phyloP scores from a whole-genome alignment of 2,888 invertebrate species.

The Volucella zonaria region DNA sequence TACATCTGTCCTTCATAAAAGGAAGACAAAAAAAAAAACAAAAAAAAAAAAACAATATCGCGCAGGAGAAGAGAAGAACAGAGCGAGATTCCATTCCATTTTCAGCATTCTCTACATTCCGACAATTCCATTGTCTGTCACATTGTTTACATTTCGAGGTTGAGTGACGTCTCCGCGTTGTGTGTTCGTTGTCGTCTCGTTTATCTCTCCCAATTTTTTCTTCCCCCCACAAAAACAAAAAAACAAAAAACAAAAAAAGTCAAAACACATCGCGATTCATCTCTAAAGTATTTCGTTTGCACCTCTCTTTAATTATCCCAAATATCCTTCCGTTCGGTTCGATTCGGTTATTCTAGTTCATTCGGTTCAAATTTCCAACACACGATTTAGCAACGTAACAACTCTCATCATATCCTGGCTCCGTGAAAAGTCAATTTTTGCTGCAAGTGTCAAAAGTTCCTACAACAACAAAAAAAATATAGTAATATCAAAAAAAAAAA shows the following conservation, averaged over 20 bases:
- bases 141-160: slow-evolving; percentile 74
- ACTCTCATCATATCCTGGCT: slow-evolving; percentile 36
- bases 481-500: slow-evolving; percentile 27
- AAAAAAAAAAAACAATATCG: too few species aligned
- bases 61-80: slow-evolving; percentile 38
- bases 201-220: slow-evolving; percentile 73
- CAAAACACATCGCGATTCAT: slow-evolving; percentile 6
- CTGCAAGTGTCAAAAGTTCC: slow-evolving; percentile 74
- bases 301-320: slow-evolving; percentile 61
- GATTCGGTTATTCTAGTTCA: slow-evolving; percentile 53
- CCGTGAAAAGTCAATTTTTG: slow-evolving; percentile 73
- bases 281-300: slow-evolving; percentile 12
- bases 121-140: slow-evolving; percentile 74
- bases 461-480: slow-evolving; percentile 7
- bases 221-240: slow-evolving; percentile 66
- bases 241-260: slow-evolving; percentile 51
- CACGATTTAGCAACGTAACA: slow-evolving; percentile 46
- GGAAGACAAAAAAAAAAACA: too few species aligned
- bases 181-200: slow-evolving; percentile 73
- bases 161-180: slow-evolving; percentile 74
- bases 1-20: background rate
- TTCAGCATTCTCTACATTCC: slow-evolving; percentile 73
- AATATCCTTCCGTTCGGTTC: slow-evolving; percentile 58
- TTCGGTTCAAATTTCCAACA: slow-evolving; percentile 41
- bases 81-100: slow-evolving; percentile 74